Percentiles rank a stretch among this genome's conserved stretches.
Conservation (phyloP, 2,113 vertebrate species). For the Cyanoderma ruficeps region DNA sequence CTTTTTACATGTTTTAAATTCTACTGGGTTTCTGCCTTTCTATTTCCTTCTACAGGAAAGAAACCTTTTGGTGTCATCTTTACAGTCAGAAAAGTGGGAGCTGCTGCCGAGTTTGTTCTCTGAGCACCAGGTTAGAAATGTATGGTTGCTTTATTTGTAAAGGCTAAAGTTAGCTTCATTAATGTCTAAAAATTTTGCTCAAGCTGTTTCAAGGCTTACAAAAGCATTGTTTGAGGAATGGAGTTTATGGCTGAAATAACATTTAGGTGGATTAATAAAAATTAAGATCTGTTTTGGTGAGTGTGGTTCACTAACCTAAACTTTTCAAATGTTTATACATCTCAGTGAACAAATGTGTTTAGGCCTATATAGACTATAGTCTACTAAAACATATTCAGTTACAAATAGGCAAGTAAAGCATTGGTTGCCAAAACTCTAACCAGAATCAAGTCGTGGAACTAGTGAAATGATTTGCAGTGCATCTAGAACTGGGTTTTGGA, state of each 20-base stretch:
- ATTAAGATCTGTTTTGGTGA: background rate
- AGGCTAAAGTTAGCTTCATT: background rate
- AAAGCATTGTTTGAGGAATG: background rate
- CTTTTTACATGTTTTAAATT: background rate
- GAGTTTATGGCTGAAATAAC: background rate
- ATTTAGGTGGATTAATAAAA: background rate
- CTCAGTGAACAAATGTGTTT: background rate
- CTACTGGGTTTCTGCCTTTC: background rate
- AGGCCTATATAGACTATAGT: background rate
- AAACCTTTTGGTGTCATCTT: background rate
- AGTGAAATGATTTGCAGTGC: background rate
- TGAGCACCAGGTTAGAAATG: conserved; percentile 40
- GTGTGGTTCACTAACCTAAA: background rate
- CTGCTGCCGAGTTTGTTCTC: background rate
- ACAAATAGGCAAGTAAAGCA: background rate
- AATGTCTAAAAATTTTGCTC: background rate
- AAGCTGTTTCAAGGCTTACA: background rate
- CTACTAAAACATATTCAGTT: background rate
- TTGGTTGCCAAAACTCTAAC: background rate
- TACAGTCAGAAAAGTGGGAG: background rate
- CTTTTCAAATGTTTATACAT: background rate
- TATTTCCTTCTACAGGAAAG: background rate
- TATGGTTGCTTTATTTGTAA: background rate
- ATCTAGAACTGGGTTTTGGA: background rate
- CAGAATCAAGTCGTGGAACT: background rate